Percentiles rank a stretch among this genome's conserved stretches.
phyloP scores from a whole-genome alignment of 2,113 vertebrate genomes.

The Laticauda laticaudata region DNA sequence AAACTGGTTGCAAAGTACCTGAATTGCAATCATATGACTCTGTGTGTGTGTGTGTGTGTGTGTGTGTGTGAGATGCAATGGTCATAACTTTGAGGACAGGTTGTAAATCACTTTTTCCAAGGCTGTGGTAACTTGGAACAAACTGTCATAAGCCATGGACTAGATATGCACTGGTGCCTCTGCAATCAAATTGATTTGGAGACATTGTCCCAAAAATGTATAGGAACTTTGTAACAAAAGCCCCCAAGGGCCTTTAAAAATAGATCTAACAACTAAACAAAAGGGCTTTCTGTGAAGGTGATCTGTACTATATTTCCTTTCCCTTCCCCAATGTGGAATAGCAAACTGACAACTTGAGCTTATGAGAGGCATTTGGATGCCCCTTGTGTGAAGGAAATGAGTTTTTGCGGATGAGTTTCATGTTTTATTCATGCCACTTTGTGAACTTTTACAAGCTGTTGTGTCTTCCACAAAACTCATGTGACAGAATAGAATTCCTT shows the following conservation, averaged over 20 bases:
- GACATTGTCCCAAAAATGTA: constrained; percentile 1
- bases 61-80: background rate
- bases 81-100: background rate
- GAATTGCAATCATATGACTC: background rate
- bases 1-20: background rate
- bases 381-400: constrained; percentile 36
- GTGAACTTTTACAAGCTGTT: constrained; percentile 47
- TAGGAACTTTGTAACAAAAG: constrained; percentile 2
- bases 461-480: constrained; percentile 42
- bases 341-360: constrained; percentile 7
- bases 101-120: background rate
- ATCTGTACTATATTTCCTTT: constrained; percentile 16
- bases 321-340: constrained; percentile 9
- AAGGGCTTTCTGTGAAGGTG: background rate
- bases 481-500: constrained; percentile 48
- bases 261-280: constrained; percentile 30
- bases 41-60: too few relatives aligned
- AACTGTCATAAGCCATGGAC: background rate
- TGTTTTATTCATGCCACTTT: constrained; percentile 63
- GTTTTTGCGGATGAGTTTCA: constrained; percentile 37
- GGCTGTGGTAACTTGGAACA: background rate
- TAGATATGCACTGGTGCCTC: constrained; percentile 17
- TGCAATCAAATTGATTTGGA: constrained; percentile 2
- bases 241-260: background rate
- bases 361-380: constrained; percentile 38